phyloP scores from a whole-genome alignment of 2,888 invertebrate species.

The Hirudinaria manillensis region DNA sequence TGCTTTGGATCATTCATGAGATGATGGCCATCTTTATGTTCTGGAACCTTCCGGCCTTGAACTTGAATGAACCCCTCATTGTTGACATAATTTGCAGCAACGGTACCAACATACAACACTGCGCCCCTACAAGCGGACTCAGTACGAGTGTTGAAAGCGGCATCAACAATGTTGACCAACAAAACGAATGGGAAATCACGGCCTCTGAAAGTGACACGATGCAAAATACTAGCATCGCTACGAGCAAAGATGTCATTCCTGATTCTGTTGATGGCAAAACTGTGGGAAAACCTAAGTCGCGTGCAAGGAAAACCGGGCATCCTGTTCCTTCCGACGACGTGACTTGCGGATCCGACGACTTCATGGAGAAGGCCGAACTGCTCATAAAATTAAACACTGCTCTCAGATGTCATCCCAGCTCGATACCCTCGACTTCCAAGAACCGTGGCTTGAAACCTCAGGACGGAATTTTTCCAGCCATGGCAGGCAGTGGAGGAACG shows the following conservation, averaged over 20 bases:
- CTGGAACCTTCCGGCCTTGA: conserved; percentile 39
- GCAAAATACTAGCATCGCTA: neutral
- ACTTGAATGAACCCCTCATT: too few relatives aligned
- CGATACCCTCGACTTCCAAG: too few relatives aligned
- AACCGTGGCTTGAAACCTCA: too few relatives aligned
- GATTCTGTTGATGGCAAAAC: neutral
- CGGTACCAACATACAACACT: neutral
- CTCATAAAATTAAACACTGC: conserved; percentile 29
- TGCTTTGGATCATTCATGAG: conserved; percentile 48
- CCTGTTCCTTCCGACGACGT: neutral
- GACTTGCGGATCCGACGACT: conserved; percentile 35
- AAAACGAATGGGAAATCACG: too few relatives aligned
- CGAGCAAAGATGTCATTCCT: neutral
- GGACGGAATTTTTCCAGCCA: too few relatives aligned
- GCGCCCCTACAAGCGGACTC: neutral
- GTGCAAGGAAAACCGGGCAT: neutral
- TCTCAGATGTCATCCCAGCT: neutral
- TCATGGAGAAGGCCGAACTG: conserved; percentile 38
- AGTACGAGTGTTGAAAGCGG: too few relatives aligned
- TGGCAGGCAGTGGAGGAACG: too few relatives aligned
- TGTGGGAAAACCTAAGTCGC: neutral
- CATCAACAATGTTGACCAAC: too few relatives aligned
- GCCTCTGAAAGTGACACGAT: neutral
- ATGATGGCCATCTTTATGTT: conserved; percentile 44
- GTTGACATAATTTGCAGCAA: neutral